Percentiles rank a stretch among this genome's conserved stretches.
Conservation (phyloP, 1,140 invertebrate genomes). For the Olivierus martensii region DNA sequence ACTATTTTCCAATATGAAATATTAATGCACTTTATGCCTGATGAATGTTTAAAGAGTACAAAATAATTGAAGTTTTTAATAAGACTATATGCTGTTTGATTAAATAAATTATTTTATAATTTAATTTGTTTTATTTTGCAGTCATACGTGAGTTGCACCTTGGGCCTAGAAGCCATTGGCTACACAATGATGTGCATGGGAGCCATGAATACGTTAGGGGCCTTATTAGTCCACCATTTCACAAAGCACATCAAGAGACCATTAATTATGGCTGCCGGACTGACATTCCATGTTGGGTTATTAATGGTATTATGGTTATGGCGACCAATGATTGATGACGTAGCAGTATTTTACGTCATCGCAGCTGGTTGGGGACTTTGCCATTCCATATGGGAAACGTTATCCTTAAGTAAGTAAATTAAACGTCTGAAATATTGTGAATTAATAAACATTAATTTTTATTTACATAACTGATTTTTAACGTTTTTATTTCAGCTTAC, state of each 20-base stretch:
- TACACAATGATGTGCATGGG: conserved; percentile 31
- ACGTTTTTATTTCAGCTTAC: conserved; percentile 10
- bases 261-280: conserved; percentile 26
- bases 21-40: too few species aligned
- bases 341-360: conserved; percentile 34
- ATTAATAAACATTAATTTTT: conserved; percentile 1
- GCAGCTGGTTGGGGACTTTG: conserved; percentile 32
- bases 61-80: too few species aligned
- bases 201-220: conserved; percentile 28
- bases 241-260: conserved; percentile 30
- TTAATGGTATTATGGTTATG: conserved; percentile 32
- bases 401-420: conserved; percentile 31
- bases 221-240: conserved; percentile 28
- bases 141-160: conserved; percentile 32
- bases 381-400: conserved; percentile 35
- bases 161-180: conserved; percentile 31
- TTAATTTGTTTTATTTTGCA: conserved; percentile 21
- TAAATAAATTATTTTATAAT: not conserved
- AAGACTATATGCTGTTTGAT: too few species aligned
- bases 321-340: conserved; percentile 28
- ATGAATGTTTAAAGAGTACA: too few species aligned
- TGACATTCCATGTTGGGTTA: conserved; percentile 31
- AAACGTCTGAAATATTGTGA: not conserved
- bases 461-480: not conserved
- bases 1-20: too few species aligned